Base-by-base conservation (phyloP, 2,888 invertebrate species). In the Caenorhabditis uteleia region DNA sequence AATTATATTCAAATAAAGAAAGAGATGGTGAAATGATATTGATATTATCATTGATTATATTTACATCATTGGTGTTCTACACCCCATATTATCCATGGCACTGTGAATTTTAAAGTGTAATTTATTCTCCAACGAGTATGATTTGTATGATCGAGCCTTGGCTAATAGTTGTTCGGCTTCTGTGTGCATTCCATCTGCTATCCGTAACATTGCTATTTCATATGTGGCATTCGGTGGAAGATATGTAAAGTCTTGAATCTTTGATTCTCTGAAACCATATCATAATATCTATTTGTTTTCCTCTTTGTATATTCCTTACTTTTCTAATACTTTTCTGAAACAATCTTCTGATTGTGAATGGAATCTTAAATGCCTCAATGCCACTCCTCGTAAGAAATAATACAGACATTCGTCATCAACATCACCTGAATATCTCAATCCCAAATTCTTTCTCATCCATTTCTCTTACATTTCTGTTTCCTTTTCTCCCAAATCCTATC, bases 151-250 rank as follows among this genome's bases (percentile, higher is more conserved):
- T 26, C 72, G 92, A 8, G 91, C 91, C 76, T 91, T 90, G 74
- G 91, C 90, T 33, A 95, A 86, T 57, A 90, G 87, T 12, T 88
- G 85, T 57, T 89, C 86, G 1, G 92, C 91, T 48, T 88, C 88
- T 26, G 40, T 49, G 23, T 26, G 33, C 26, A 44, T 45, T 7
- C 90, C 90, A 69, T 89, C 88, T 36, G 89, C 87, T 81, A 89
- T 88, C 82, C 91, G 88, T 55, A 93, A 87, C 80, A 91, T 87
- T 0, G 91, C 94, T 78, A 93, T 87, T 84, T 95, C 95, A 14
- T 91, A 90, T 46, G 89, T 87, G 3, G 93, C 89, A 84, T 91
- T 94, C 0, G 95, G 94, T 16, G 91, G 86, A 53, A 95, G 85
- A 85, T 91, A 93, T 0, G 87, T 88, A 83, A 95, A 93, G 68